Base-by-base conservation (phyloP, 2,888 invertebrate species). In the Bursaphelenchus okinawaensis region DNA sequence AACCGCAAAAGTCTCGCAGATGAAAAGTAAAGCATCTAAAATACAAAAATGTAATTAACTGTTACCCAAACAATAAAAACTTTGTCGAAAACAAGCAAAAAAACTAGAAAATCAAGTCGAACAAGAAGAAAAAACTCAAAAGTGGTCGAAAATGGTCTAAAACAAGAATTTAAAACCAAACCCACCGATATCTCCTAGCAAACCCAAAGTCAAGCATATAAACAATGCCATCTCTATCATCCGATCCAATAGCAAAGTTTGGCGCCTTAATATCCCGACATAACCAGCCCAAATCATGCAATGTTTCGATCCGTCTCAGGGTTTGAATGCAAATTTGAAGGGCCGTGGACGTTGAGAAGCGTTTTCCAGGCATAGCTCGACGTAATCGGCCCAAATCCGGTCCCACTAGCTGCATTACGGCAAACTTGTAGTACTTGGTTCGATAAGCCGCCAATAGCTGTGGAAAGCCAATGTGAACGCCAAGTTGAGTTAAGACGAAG, bases 151-250 rank as follows among this genome's bases (percentile, higher is more conserved):
- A n/a, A n/a, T n/a, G n/a, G n/a, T n/a, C n/a, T n/a, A n/a, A n/a
- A n/a, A n/a, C n/a, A n/a, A n/a, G n/a, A n/a, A n/a, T n/a, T n/a
- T n/a, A n/a, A n/a, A n/a, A n/a, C n/a, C n/a, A n/a, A n/a, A n/a
- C n/a, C n/a, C n/a, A 75, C 73, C 61, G 60, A 60, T 66, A 77
- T 23, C 77, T 75, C n/a, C 77, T 55, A 22, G 78, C 75, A 55
- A 78, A 76, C 20, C 78, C 78, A 63, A 77, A 78, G 68, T 78
- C 78, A n/a, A 78, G 70, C 72, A 78, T 78, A 66, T 73, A 78
- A 50, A 78, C 69, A 22, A 65, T 69, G 7, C 23, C 23, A 24
- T 68, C 68, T 26, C 70, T 59, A 6, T 68, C 59, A 1, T 68
- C 76, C 0, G 68, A 61, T 9, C 77, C 78, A 31, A 77, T 75